A percentile compares a stretch with the other conserved stretches of the same genome.
These are phyloP conservation scores for Achroia grisella DNA, from an alignment of 1,140 invertebrate genomes.

Conservation along the genomic window DNA sequence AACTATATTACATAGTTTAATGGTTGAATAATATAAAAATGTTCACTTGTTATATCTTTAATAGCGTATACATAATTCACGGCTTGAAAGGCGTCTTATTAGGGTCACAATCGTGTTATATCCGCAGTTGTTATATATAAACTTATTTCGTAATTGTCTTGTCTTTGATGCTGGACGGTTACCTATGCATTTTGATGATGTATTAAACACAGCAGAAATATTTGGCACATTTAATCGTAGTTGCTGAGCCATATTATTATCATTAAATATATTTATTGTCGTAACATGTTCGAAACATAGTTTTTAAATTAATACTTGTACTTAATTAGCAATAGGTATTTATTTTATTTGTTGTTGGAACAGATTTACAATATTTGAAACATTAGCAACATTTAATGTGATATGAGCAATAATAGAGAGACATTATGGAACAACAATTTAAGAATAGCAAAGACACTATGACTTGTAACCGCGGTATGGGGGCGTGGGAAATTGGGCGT, in stretches of 20 bases:
- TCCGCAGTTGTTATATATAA: too few species aligned
- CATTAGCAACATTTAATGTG: slow-evolving; percentile 58
- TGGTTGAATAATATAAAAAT: too few species aligned
- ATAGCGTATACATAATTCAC: too few species aligned
- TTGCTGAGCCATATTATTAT: slow-evolving; percentile 54
- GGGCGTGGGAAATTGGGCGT: slow-evolving; percentile 8
- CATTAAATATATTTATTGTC: slow-evolving; percentile 42
- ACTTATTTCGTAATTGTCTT: too few species aligned
- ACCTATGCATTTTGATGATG: too few species aligned
- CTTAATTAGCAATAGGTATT: slow-evolving; percentile 68
- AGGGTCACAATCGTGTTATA: too few species aligned
- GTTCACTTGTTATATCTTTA: too few species aligned
- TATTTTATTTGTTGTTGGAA: slow-evolving; percentile 61
- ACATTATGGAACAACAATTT: slow-evolving; percentile 43
- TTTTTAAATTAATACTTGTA: slow-evolving; percentile 28
- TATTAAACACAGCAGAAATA: too few species aligned
- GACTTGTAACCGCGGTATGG: slow-evolving; percentile 3
- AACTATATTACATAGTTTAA: too few species aligned
- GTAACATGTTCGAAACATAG: slow-evolving; percentile 18
- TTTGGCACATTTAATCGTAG: too few species aligned
- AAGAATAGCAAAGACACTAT: slow-evolving; percentile 41
- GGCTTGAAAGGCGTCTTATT: too few species aligned
- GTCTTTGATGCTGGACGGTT: too few species aligned
- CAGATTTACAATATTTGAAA: slow-evolving; percentile 48
- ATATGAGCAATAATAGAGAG: slow-evolving; percentile 69